A percentile compares a stretch with the other conserved stretches of the same genome.
Conservation (phyloP, 2,888 invertebrate species). For the Drosophila subsilvestris region DNA sequence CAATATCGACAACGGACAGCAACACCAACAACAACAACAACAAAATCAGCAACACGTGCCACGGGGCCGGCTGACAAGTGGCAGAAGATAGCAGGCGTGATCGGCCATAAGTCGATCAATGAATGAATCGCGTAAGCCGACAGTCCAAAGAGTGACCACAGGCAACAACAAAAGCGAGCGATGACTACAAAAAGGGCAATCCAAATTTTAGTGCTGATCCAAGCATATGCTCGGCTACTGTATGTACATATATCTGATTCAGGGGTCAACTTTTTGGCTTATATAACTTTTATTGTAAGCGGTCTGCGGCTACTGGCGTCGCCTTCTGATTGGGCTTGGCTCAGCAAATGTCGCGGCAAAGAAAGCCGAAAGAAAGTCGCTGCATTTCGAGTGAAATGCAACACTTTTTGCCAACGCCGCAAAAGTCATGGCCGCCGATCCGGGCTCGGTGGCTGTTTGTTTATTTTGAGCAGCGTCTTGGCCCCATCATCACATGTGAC, state of each 20-base stretch:
- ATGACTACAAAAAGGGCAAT: conserved; percentile 21
- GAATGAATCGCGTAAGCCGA: conserved; percentile 64
- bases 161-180: conserved; percentile 19
- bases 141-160: conserved; percentile 36
- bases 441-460: conserved; percentile 49
- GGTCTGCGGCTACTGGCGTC: conserved; percentile 39
- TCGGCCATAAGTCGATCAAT: conserved; percentile 75
- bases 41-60: conserved; percentile 64
- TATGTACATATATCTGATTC: conserved; percentile 38
- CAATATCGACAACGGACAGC: conserved; percentile 37
- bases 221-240: neutral
- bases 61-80: conserved; percentile 58
- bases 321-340: conserved; percentile 67
- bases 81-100: conserved; percentile 70
- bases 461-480: conserved; percentile 57
- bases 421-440: conserved; percentile 82
- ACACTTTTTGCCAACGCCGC: conserved; percentile 79
- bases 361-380: conserved; percentile 71
- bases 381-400: conserved; percentile 72
- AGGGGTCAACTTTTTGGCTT: conserved; percentile 67
- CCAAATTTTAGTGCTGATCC: conserved; percentile 21
- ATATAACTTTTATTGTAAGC: conserved; percentile 54
- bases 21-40: conserved; percentile 23
- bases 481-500: conserved; percentile 54
- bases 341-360: conserved; percentile 64